phyloP scores from a whole-genome alignment of 2,797 vertebrate genomes.

The Chelmon rostratus region DNA sequence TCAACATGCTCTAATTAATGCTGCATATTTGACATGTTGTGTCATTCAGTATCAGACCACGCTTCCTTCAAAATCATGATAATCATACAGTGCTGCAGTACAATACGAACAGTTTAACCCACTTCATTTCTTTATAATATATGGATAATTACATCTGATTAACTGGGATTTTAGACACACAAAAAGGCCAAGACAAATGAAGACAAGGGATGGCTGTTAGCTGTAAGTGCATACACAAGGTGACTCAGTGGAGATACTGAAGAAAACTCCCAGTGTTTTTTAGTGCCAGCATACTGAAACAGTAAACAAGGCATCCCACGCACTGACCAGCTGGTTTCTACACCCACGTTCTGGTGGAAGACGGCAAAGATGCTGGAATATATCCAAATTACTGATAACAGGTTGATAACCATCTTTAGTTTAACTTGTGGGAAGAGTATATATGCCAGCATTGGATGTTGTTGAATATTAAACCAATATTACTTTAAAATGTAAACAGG shows the following conservation, averaged over 20 bases:
- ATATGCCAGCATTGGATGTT: neutral
- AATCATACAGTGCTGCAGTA: neutral
- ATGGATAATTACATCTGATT: slow-evolving; percentile 1
- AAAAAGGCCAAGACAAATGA: slow-evolving; percentile 35
- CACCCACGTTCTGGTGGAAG: slow-evolving; percentile 83
- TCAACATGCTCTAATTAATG: slow-evolving; percentile 34
- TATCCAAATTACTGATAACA: slow-evolving; percentile 75
- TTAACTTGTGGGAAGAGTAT: slow-evolving; percentile 52
- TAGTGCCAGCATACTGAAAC: slow-evolving; percentile 78
- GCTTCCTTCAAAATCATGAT: slow-evolving; percentile 2
- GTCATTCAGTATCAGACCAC: neutral
- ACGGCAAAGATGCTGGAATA: slow-evolving; percentile 76
- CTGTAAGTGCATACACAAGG: slow-evolving; percentile 43
- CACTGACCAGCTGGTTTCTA: slow-evolving; percentile 86
- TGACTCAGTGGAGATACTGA: slow-evolving; percentile 61
- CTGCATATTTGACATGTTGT: slow-evolving; percentile 26
- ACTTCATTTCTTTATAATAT: neutral
- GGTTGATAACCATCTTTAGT: slow-evolving; percentile 68
- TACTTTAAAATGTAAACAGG: neutral
- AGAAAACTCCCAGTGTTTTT: slow-evolving; percentile 66
- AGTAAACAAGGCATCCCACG: slow-evolving; percentile 82
- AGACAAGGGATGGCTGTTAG: slow-evolving; percentile 27
- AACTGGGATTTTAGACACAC: slow-evolving; percentile 33
- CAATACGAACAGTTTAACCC: slow-evolving; percentile 3
- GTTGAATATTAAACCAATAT: slow-evolving; percentile 11